Evolutionary conservation across 2,888 invertebrate genomes (phyloP).

Genomic region (Melieria picta): DNA sequence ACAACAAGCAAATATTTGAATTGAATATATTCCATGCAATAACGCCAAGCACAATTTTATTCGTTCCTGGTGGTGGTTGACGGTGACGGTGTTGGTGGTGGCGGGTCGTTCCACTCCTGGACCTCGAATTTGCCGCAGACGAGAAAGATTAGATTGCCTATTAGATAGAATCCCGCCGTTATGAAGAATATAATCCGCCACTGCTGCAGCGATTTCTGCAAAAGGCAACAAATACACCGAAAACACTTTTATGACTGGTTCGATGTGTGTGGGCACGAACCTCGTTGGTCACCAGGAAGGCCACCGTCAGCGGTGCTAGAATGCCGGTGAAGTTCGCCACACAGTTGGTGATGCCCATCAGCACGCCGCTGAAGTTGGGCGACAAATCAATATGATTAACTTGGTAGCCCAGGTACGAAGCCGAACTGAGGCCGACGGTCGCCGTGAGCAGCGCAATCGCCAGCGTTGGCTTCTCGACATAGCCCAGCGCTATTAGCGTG

Average conservation of each 20-base stretch:
- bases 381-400: slow-evolving; percentile 87
- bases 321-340: slow-evolving; percentile 81
- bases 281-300: slow-evolving; percentile 75
- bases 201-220: slow-evolving; percentile 72
- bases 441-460: slow-evolving; percentile 75
- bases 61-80: too few relatives aligned
- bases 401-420: slow-evolving; percentile 81
- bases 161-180: slow-evolving; percentile 75
- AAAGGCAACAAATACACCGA: slow-evolving; percentile 39
- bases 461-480: slow-evolving; percentile 63
- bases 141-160: slow-evolving; percentile 76
- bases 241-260: not conserved
- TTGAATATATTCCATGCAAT: too few relatives aligned
- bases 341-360: slow-evolving; percentile 86
- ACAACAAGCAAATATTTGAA: too few relatives aligned
- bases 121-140: slow-evolving; percentile 74
- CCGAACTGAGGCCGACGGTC: slow-evolving; percentile 80
- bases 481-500: slow-evolving; percentile 73
- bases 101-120: slow-evolving; percentile 77
- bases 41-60: too few relatives aligned
- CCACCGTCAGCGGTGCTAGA: slow-evolving; percentile 79
- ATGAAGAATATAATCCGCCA: slow-evolving; percentile 83
- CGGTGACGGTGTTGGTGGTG: too few relatives aligned
- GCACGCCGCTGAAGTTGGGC: slow-evolving; percentile 82
- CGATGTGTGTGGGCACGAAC: slow-evolving; percentile 65